phyloP scores from a whole-genome alignment of 2,113 vertebrate species.

The Calidris pugnax region DNA sequence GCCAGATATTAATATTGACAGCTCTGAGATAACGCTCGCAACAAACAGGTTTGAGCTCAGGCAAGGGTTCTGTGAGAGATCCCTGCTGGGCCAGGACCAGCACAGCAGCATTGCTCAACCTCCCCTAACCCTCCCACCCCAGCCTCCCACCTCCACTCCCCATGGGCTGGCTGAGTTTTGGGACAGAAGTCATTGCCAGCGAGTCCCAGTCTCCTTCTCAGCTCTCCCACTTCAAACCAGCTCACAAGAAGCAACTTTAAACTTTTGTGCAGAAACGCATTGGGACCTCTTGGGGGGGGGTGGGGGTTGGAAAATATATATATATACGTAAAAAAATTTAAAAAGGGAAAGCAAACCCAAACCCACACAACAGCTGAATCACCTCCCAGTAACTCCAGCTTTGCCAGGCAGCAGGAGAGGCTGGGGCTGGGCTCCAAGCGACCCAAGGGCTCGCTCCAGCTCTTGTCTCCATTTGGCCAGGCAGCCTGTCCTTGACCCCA shows the following conservation, averaged over 20 bases:
- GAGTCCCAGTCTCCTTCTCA: fast-evolving
- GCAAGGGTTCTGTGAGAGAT: background rate
- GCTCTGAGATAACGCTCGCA: background rate
- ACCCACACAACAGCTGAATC: background rate
- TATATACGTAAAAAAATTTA: too few relatives aligned
- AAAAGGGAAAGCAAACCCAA: background rate
- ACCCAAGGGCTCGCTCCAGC: background rate
- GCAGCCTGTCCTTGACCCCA: background rate
- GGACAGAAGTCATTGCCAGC: background rate
- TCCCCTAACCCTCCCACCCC: background rate
- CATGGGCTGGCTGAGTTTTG: background rate
- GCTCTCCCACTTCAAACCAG: background rate
- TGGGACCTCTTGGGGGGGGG: background rate
- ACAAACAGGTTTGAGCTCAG: background rate
- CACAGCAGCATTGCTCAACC: background rate
- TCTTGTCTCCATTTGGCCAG: background rate
- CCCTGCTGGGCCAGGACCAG: background rate
- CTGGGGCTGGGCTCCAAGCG: background rate
- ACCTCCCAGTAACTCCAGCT: background rate
- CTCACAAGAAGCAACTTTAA: background rate
- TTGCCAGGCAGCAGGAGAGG: background rate
- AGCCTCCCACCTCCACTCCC: background rate
- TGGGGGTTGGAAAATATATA: too few relatives aligned
- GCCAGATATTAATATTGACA: conserved; percentile 7
- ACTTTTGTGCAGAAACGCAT: background rate